These are phyloP conservation scores for Siniperca chuatsi DNA, from an alignment of 2,113 vertebrate genomes.

Conservation along the genomic window DNA sequence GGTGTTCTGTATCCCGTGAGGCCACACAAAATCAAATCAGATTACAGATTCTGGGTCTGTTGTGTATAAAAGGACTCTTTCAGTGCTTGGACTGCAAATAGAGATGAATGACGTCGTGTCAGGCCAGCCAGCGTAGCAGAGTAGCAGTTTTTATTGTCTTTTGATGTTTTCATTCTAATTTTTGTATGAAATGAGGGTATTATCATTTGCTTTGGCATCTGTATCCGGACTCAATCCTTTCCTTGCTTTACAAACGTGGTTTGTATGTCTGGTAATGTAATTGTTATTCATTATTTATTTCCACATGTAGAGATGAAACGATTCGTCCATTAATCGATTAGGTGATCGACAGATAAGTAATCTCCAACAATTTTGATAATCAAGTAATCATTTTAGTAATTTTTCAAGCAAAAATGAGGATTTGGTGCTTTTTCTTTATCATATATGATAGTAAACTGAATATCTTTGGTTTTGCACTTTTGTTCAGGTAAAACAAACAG, in stretches of 20 bases:
- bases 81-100: constrained; percentile 15
- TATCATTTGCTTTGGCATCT: no score
- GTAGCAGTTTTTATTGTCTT: neutral
- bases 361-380: neutral
- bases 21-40: constrained; percentile 13
- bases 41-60: constrained; percentile 32
- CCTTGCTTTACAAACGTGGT: neutral
- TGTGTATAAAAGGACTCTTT: constrained; percentile 6
- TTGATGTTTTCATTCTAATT: neutral
- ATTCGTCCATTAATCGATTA: neutral
- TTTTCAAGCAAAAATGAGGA: neutral
- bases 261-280: neutral
- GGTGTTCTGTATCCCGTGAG: constrained; percentile 26
- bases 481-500: neutral
- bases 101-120: neutral
- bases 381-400: no score
- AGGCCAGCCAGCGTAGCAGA: neutral
- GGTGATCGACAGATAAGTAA: neutral
- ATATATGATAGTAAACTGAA: neutral
- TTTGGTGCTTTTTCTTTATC: neutral
- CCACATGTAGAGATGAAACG: neutral
- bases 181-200: neutral
- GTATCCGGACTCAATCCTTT: neutral
- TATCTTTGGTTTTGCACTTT: neutral
- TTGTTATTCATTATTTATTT: neutral